These are phyloP conservation scores for Dromococcyx pavoninus DNA, from an alignment of 2,797 vertebrate species.

Conservation along the genomic window DNA sequence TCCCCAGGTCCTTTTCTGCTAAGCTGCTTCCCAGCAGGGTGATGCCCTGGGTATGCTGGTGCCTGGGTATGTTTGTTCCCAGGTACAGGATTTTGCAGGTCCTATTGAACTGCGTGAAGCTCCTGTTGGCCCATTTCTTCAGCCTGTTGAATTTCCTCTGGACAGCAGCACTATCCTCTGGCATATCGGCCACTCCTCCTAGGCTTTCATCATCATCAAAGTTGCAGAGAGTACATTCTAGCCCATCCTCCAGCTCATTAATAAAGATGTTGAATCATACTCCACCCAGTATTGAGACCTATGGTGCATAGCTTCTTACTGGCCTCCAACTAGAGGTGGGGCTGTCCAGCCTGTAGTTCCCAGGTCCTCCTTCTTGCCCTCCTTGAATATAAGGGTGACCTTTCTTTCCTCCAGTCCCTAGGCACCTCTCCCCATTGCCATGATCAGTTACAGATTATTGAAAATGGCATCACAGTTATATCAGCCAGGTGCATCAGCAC, in stretches of 20 bases:
- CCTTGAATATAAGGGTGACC: too few relatives aligned
- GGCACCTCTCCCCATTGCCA: too few relatives aligned
- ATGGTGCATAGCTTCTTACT: not conserved
- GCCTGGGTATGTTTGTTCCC: not conserved
- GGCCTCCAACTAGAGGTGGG: not conserved
- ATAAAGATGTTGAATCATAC: not conserved
- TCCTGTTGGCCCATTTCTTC: not conserved
- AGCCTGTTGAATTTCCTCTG: too few relatives aligned
- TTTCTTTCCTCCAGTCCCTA: too few relatives aligned
- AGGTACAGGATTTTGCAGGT: not conserved
- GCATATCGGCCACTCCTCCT: not conserved
- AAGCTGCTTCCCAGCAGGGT: not conserved
- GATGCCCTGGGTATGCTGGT: not conserved
- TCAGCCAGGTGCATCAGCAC: not conserved
- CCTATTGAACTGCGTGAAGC: not conserved
- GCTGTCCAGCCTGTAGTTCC: not conserved
- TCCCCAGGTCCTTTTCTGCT: not conserved
- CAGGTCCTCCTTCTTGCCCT: too few relatives aligned
- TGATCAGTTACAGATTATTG: too few relatives aligned
- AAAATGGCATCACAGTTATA: too few relatives aligned
- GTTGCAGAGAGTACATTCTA: not conserved
- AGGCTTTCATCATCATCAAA: not conserved
- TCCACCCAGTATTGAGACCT: not conserved
- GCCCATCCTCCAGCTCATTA: not conserved
- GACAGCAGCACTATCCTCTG: not conserved